phyloP scores from a whole-genome alignment of 2,888 invertebrate species.

The Leptinotarsa rubiginosa region DNA sequence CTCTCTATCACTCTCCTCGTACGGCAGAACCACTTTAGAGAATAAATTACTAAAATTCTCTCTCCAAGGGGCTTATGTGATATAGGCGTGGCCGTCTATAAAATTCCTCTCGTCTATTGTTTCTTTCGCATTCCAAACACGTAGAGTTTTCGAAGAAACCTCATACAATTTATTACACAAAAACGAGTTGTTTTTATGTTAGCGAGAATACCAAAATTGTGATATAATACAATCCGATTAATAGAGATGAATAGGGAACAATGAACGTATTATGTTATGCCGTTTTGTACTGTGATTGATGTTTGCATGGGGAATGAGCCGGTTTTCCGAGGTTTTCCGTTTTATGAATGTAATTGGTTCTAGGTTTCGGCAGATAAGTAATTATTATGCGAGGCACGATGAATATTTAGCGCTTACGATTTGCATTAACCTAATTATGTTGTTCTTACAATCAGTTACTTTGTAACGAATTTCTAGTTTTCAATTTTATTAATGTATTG shows the following conservation, averaged over 20 bases:
- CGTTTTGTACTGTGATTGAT: background rate
- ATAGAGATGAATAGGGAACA: background rate
- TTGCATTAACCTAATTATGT: background rate
- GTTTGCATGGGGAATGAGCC: conserved; percentile 1
- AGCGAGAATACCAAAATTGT: conserved; percentile 15
- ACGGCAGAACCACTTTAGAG: conserved; percentile 40
- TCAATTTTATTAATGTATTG: too few relatives aligned
- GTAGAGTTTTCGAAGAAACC: conserved; percentile 35
- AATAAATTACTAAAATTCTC: conserved; percentile 29
- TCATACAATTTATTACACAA: conserved; percentile 5
- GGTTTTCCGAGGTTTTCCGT: conserved; percentile 1
- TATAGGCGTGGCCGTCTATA: conserved; percentile 33
- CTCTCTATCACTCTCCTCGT: conserved; percentile 23
- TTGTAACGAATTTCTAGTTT: background rate
- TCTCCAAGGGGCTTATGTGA: conserved; percentile 21
- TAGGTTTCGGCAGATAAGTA: conserved; percentile 13
- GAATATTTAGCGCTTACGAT: background rate
- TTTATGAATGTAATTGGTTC: conserved; percentile 5
- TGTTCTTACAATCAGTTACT: background rate
- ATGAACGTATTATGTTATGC: conserved; percentile 2
- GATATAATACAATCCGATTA: conserved; percentile 3
- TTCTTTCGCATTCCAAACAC: conserved; percentile 26
- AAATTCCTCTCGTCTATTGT: conserved; percentile 22
- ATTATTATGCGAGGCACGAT: conserved; percentile 8
- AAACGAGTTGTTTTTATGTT: conserved; percentile 11